Evolutionary conservation across 2,113 vertebrate genomes (phyloP).

Genomic region (Oncorhynchus tshawytscha): DNA sequence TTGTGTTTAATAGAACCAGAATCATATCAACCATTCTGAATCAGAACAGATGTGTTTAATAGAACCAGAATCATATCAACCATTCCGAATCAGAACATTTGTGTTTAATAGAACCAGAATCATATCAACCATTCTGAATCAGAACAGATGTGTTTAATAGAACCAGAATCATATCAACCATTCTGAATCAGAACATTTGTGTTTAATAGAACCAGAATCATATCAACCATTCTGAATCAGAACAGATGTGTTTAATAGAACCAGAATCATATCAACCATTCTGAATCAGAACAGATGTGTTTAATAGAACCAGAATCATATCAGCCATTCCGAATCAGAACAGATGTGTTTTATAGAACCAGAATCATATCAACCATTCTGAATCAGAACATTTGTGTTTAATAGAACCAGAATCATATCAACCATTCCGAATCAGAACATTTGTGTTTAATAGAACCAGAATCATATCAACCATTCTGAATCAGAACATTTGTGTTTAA

Average conservation of each 20-base stretch:
- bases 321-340: conserved; percentile 64
- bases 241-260: conserved; percentile 43
- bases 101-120: too few species aligned
- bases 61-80: too few species aligned
- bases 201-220: conserved; percentile 23
- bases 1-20: too few species aligned
- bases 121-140: too few species aligned
- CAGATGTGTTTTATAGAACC: conserved; percentile 35
- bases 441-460: conserved; percentile 27
- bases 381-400: conserved; percentile 56
- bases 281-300: conserved; percentile 58
- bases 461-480: too few species aligned
- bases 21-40: too few species aligned
- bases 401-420: too few species aligned
- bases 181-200: too few species aligned
- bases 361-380: conserved; percentile 57
- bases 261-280: conserved; percentile 55
- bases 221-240: conserved; percentile 65
- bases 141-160: too few species aligned
- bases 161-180: too few species aligned
- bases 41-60: too few species aligned
- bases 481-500: background rate
- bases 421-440: conserved; percentile 62
- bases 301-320: conserved; percentile 18
- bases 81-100: too few species aligned